Evolutionary conservation across 2,113 vertebrate genomes (phyloP).

Genomic region (Mungos mungo): DNA sequence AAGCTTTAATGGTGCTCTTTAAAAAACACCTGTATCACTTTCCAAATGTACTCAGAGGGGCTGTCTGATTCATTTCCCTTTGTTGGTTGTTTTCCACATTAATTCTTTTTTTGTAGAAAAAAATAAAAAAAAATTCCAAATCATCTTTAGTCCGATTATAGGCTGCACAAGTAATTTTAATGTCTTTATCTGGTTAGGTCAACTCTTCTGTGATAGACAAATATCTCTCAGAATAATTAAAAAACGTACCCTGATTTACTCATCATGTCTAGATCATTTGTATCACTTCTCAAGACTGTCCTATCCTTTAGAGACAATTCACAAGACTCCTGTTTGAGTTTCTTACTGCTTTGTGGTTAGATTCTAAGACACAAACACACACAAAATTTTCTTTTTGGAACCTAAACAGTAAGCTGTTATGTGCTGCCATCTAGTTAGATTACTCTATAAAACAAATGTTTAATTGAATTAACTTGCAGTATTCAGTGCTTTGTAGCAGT

Average conservation of each 20-base stretch:
- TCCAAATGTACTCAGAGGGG: neutral
- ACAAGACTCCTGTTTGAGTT: neutral
- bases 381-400: conserved; percentile 14
- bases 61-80: neutral
- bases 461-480: conserved; percentile 45
- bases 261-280: neutral
- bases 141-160: neutral
- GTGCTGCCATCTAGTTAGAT: conserved; percentile 85
- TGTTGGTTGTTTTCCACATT: neutral
- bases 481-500: neutral
- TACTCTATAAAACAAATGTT: conserved; percentile 77
- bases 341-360: conserved; percentile 34
- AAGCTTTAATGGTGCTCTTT: neutral
- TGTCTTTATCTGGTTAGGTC: neutral
- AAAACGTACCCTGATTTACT: neutral
- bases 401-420: conserved; percentile 76
- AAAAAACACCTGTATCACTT: neutral
- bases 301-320: neutral
- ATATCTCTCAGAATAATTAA: neutral
- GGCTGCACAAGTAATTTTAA: neutral
- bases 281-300: neutral
- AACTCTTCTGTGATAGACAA: neutral
- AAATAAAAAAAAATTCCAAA: neutral
- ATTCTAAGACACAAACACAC: conserved; percentile 11
- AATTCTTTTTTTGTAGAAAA: neutral